Conservation (phyloP, 2,797 vertebrate species). For the Phrynocephalus vlangalii region DNA sequence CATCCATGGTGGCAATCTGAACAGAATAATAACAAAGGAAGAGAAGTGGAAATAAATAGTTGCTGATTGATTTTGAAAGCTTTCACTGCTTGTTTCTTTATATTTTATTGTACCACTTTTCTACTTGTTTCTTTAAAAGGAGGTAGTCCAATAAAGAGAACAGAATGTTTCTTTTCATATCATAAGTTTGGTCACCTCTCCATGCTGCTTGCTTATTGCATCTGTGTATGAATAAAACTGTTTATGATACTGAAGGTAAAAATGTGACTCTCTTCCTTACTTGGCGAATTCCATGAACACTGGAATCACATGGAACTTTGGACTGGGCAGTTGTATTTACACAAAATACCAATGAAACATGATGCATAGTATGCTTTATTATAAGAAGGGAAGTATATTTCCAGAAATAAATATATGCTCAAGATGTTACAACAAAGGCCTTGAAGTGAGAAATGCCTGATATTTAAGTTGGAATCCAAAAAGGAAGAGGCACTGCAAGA, state of each 20-base stretch:
- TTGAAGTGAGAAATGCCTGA: no score
- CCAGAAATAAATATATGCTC: no score
- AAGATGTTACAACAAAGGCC: not conserved
- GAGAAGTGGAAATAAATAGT: not conserved
- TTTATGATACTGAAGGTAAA: not conserved
- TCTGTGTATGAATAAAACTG: not conserved
- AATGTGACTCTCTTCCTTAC: not conserved
- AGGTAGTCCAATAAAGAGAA: not conserved
- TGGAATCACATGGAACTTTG: not conserved
- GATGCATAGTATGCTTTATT: not conserved
- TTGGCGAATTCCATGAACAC: not conserved
- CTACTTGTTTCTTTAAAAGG: not conserved
- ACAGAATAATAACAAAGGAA: not conserved
- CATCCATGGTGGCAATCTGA: not conserved
- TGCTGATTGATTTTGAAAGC: not conserved
- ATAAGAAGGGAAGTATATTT: not conserved
- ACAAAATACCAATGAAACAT: not conserved
- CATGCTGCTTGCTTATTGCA: no score
- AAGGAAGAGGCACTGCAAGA: not conserved
- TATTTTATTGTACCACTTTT: constrained; percentile 1
- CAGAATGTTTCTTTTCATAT: not conserved
- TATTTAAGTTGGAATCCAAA: no score
- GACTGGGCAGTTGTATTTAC: not conserved
- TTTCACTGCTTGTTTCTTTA: not conserved
- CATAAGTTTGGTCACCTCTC: not conserved